These are phyloP conservation scores for Oryzias curvinotus DNA, from an alignment of 2,113 vertebrate species.

Conservation along the genomic window DNA sequence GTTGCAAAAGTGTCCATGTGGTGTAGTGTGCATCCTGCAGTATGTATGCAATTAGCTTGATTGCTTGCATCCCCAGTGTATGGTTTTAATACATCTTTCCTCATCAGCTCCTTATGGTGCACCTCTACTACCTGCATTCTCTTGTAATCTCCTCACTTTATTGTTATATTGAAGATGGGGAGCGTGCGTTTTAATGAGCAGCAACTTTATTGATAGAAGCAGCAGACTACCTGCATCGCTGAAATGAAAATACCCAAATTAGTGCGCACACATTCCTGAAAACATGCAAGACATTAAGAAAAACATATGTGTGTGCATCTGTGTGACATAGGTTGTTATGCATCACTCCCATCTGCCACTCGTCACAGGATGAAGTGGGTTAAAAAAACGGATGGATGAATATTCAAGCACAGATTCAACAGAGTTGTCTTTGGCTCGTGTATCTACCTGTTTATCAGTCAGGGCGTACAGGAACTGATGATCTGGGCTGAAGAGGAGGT, in stretches of 20 bases:
- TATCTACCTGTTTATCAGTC: slow-evolving; percentile 81
- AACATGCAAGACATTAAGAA: neutral
- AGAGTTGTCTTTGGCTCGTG: too few species aligned
- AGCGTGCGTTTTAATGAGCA: neutral
- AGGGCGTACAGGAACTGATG: slow-evolving; percentile 90
- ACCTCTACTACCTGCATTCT: neutral
- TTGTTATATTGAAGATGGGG: neutral
- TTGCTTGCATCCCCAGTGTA: neutral
- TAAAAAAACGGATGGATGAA: neutral
- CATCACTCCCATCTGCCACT: neutral
- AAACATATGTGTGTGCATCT: neutral
- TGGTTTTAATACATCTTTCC: slow-evolving; percentile 20
- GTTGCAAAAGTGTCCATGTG: neutral
- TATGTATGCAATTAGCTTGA: slow-evolving; percentile 41
- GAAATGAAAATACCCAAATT: neutral
- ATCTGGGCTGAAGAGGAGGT: slow-evolving; percentile 90
- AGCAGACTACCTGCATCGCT: neutral
- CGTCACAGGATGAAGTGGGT: too few species aligned
- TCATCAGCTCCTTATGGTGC: slow-evolving; percentile 6
- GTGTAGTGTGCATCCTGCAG: neutral
- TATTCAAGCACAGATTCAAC: too few species aligned
- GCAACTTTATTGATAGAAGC: too few species aligned
- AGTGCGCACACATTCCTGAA: neutral
- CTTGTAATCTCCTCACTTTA: neutral
- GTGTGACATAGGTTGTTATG: neutral